Percentiles rank a stretch among this genome's conserved stretches.
Evolutionary conservation across 2,888 invertebrate species (phyloP).

Genomic region (Eupithecia centaureata): DNA sequence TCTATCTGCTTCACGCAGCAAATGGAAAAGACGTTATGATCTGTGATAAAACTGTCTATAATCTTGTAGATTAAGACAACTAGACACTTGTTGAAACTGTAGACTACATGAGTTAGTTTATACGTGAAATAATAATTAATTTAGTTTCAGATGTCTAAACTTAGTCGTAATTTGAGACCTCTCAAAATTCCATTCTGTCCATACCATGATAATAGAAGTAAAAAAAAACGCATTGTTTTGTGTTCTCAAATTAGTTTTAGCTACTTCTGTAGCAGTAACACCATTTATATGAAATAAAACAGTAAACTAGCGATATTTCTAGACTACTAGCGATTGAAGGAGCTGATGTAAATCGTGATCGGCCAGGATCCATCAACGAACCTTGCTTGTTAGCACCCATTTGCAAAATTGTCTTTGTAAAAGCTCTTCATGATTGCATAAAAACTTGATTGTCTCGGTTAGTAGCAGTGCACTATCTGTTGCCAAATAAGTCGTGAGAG

Average conservation of each 20-base stretch:
- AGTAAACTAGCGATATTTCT: not conserved
- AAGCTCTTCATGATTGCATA: constrained; percentile 20
- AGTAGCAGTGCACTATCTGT: constrained; percentile 44
- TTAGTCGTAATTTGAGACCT: too few relatives aligned
- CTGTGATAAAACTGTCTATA: not conserved
- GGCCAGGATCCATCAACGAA: not conserved
- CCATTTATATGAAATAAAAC: not conserved
- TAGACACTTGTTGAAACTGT: not conserved
- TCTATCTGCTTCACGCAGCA: not conserved
- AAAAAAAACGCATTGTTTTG: too few relatives aligned
- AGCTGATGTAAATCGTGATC: not conserved
- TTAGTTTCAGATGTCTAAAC: too few relatives aligned
- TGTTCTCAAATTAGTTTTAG: too few relatives aligned
- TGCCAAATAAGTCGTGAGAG: constrained; percentile 60
- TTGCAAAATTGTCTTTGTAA: constrained; percentile 2
- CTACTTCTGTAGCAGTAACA: too few relatives aligned
- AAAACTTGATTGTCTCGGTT: constrained; percentile 38
- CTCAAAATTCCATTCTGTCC: too few relatives aligned
- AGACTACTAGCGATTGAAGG: not conserved
- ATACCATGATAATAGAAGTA: too few relatives aligned
- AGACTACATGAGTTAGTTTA: not conserved
- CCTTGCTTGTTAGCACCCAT: not conserved
- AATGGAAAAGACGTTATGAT: not conserved
- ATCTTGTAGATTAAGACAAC: not conserved
- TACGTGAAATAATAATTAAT: not conserved